These are phyloP conservation scores for Nerophis lumbriciformis DNA, from an alignment of 2,113 vertebrate genomes.

Conservation along the genomic window DNA sequence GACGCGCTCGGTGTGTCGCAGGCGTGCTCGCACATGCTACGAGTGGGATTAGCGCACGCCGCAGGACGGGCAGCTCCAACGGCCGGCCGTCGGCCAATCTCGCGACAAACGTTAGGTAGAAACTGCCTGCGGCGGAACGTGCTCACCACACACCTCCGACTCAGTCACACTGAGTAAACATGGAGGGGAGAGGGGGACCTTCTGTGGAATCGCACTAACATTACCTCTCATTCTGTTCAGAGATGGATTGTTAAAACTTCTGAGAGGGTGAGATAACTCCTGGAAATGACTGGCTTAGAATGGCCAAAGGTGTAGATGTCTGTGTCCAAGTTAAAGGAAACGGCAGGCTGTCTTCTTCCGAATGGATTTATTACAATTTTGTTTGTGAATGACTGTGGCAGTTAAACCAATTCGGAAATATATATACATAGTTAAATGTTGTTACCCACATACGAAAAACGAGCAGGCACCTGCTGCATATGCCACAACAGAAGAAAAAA, in stretches of 20 bases:
- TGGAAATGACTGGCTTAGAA: too few relatives aligned
- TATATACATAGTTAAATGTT: too few relatives aligned
- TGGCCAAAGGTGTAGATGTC: too few relatives aligned
- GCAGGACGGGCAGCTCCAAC: conserved; percentile 59
- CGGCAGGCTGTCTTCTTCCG: too few relatives aligned
- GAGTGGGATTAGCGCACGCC: conserved; percentile 69
- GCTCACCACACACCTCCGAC: conserved; percentile 33
- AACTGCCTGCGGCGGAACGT: conserved; percentile 46
- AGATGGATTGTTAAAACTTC: background rate
- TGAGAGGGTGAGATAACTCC: too few relatives aligned
- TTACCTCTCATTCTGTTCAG: conserved; percentile 3
- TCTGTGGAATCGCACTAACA: conserved; percentile 21
- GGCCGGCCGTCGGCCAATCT: conserved; percentile 47
- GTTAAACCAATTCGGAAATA: too few relatives aligned
- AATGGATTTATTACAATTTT: too few relatives aligned
- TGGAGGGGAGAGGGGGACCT: conserved; percentile 2
- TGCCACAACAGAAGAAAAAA: too few relatives aligned
- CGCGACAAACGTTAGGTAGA: conserved; percentile 54
- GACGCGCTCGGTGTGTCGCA: conserved; percentile 59
- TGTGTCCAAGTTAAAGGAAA: too few relatives aligned
- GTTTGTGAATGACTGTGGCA: too few relatives aligned
- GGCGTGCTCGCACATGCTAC: conserved; percentile 82
- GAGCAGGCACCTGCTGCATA: too few relatives aligned
- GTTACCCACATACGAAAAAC: too few relatives aligned
- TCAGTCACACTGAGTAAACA: conserved; percentile 69